Percentiles rank a stretch among this genome's conserved stretches.
Conservation (phyloP, 2,888 invertebrate genomes). For the Panzeria rudis region DNA sequence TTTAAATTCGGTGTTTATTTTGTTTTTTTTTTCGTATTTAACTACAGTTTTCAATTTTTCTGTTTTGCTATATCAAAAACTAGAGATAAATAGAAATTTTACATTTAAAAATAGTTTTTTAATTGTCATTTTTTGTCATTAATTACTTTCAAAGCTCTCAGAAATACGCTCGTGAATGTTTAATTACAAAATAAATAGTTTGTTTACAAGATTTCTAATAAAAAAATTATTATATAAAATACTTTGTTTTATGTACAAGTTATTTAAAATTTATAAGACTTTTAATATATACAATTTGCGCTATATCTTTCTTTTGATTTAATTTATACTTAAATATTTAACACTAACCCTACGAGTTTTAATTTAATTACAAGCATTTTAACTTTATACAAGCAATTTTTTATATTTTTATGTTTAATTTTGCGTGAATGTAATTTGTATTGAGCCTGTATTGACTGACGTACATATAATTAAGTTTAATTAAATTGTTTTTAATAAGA, state of each 20-base stretch:
- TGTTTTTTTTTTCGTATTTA: constrained; percentile 4
- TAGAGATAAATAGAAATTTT: constrained; percentile 39
- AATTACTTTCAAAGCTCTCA: constrained; percentile 64
- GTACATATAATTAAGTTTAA: constrained; percentile 30
- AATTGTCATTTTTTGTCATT: constrained; percentile 57
- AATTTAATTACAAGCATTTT: constrained; percentile 69
- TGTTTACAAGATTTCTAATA: not conserved
- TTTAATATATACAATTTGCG: constrained; percentile 50
- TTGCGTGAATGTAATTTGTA: constrained; percentile 38
- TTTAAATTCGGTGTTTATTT: constrained; percentile 67
- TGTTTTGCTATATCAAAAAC: constrained; percentile 18
- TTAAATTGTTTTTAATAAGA: constrained; percentile 27
- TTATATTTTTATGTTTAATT: constrained; percentile 27
- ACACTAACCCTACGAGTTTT: constrained; percentile 75
- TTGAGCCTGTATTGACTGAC: constrained; percentile 16
- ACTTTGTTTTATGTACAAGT: constrained; percentile 30
- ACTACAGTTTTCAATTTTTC: constrained; percentile 2
- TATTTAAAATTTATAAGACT: not conserved
- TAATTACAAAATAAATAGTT: constrained; percentile 59
- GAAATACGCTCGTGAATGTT: constrained; percentile 50
- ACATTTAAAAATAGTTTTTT: constrained; percentile 7
- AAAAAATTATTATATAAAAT: constrained; percentile 3
- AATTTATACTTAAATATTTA: constrained; percentile 52
- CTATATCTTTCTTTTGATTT: constrained; percentile 27
- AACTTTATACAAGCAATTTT: constrained; percentile 66